Evolutionary conservation across 1,140 invertebrate genomes (phyloP).

Genomic region (Heliconius hewitsoni): DNA sequence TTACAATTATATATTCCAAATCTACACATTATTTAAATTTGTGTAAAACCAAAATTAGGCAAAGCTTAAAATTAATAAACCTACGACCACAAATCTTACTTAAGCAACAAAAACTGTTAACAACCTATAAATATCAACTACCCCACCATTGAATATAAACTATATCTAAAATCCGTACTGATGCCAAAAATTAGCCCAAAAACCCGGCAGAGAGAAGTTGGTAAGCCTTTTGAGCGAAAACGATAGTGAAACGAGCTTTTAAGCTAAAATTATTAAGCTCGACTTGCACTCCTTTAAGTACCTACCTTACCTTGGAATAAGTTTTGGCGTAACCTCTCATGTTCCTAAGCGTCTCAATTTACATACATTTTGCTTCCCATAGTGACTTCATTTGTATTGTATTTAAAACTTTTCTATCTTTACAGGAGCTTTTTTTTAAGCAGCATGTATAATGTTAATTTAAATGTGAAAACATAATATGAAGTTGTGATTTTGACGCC

Average conservation of each 20-base stretch:
- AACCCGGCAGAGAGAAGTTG: slow-evolving; percentile 58
- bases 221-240: slow-evolving; percentile 69
- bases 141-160: slow-evolving; percentile 55
- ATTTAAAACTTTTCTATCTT: neutral
- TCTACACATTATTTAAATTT: too few relatives aligned
- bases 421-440: neutral
- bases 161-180: slow-evolving; percentile 51
- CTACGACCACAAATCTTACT: neutral
- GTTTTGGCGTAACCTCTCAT: slow-evolving; percentile 45
- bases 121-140: slow-evolving; percentile 12
- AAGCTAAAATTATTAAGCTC: slow-evolving; percentile 77
- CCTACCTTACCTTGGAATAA: slow-evolving; percentile 42
- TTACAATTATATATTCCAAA: too few relatives aligned
- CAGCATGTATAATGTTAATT: neutral
- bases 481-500: too few relatives aligned
- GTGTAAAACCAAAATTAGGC: too few relatives aligned
- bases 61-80: too few relatives aligned
- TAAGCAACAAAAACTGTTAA: neutral
- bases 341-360: slow-evolving; percentile 25
- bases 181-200: slow-evolving; percentile 74
- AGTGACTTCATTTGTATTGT: slow-evolving; percentile 7
- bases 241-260: slow-evolving; percentile 74
- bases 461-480: neutral
- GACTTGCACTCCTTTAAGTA: slow-evolving; percentile 59
- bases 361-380: slow-evolving; percentile 10